phyloP scores from a whole-genome alignment of 2,113 vertebrate species.

The Madoqua kirkii region DNA sequence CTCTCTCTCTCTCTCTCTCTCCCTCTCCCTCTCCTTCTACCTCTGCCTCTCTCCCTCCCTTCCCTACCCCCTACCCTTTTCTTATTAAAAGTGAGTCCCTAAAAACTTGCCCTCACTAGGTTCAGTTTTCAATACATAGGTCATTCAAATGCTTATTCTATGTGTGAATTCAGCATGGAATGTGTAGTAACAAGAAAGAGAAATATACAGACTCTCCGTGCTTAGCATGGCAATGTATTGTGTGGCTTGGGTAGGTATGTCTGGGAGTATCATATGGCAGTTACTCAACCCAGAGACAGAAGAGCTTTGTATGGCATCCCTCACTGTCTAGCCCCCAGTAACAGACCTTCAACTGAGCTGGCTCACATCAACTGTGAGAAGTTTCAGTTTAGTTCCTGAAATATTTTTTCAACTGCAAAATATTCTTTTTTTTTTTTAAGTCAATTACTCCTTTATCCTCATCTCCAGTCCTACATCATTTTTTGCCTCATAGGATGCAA shows the following conservation, averaged over 20 bases:
- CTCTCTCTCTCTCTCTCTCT: neutral
- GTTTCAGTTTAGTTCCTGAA: slow-evolving; percentile 72
- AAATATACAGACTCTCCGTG: slow-evolving; percentile 82
- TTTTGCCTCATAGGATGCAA: slow-evolving; percentile 2
- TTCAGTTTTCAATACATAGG: slow-evolving; percentile 68
- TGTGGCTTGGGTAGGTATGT: slow-evolving; percentile 82
- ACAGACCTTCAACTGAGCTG: slow-evolving; percentile 69
- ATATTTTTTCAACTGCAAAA: slow-evolving; percentile 70
- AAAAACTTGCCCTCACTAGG: slow-evolving; percentile 42
- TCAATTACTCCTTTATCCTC: slow-evolving; percentile 13
- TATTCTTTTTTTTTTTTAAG: slow-evolving; percentile 14
- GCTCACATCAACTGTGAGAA: slow-evolving; percentile 51
- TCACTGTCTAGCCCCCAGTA: slow-evolving; percentile 69
- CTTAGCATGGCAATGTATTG: slow-evolving; percentile 79
- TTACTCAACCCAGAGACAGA: slow-evolving; percentile 79
- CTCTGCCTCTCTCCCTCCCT: neutral
- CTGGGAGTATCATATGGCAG: slow-evolving; percentile 84
- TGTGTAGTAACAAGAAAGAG: slow-evolving; percentile 86
- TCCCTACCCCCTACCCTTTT: accelerated
- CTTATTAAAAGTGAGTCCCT: slow-evolving; percentile 44
- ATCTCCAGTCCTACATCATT: neutral
- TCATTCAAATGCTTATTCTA: slow-evolving; percentile 64
- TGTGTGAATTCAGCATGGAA: slow-evolving; percentile 75
- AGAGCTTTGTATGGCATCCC: slow-evolving; percentile 78
- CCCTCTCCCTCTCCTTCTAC: neutral